Conservation (phyloP, 2,113 vertebrate genomes). For the Notiomystis cincta region DNA sequence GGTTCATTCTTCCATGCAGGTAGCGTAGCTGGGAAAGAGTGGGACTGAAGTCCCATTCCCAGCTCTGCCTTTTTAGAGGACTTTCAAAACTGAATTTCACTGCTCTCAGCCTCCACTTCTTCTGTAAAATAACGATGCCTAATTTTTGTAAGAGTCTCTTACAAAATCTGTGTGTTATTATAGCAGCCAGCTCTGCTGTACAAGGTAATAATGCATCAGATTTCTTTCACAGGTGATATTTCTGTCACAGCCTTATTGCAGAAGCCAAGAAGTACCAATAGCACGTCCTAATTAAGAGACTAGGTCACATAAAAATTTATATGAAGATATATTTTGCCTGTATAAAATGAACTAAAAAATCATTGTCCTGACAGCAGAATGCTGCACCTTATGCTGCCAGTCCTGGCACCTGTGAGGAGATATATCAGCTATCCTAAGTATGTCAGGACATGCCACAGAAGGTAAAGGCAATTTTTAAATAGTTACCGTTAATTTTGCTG, state of each 20-base stretch:
- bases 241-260: background rate
- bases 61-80: background rate
- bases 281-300: background rate
- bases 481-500: slow-evolving; percentile 31
- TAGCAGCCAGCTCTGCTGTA: background rate
- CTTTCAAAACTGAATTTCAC: background rate
- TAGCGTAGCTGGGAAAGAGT: background rate
- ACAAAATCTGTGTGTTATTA: background rate
- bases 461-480: slow-evolving; percentile 53
- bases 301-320: background rate
- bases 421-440: background rate
- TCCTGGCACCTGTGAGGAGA: background rate
- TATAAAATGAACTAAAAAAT: background rate
- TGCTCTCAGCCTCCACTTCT: background rate
- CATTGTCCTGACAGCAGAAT: background rate
- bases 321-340: background rate
- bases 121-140: background rate
- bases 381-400: background rate
- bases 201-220: background rate
- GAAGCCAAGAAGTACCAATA: background rate
- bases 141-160: background rate
- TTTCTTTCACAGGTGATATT: background rate
- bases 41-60: background rate
- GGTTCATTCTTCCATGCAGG: background rate
- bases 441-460: slow-evolving; percentile 59